These are phyloP conservation scores for Sepioteuthis lessoniana DNA, from an alignment of 2,888 invertebrate genomes.

Conservation along the genomic window DNA sequence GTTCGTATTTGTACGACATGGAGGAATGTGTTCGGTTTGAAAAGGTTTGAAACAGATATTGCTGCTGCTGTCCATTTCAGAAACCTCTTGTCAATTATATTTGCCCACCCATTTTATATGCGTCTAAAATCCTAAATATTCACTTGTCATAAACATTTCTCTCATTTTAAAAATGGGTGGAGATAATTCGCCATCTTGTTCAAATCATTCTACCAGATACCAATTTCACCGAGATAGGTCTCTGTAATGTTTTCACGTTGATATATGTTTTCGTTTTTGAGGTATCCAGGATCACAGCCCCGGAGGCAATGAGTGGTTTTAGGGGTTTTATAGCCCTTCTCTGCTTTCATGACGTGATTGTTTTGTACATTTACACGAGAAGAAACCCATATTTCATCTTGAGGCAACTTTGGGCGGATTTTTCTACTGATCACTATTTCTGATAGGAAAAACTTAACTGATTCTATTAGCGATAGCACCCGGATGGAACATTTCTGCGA, in stretches of 20 bases:
- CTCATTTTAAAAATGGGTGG: neutral
- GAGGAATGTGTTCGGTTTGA: no score
- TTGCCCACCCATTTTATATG: no score
- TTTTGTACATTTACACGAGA: constrained; percentile 1
- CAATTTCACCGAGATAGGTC: neutral
- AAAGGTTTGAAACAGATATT: no score
- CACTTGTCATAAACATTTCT: no score
- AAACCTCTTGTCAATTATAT: no score
- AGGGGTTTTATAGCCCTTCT: constrained; percentile 14
- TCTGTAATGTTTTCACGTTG: neutral
- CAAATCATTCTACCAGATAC: neutral
- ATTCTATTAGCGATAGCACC: neutral
- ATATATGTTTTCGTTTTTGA: neutral
- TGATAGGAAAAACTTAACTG: neutral
- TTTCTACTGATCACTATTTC: neutral
- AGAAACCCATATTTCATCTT: neutral
- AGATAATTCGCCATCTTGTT: neutral
- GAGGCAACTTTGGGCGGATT: neutral
- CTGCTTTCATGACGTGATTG: constrained; percentile 2
- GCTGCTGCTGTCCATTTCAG: no score
- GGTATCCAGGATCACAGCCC: neutral
- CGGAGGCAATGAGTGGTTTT: neutral
- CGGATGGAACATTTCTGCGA: neutral
- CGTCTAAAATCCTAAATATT: no score
- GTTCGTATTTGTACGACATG: neutral